These are phyloP conservation scores for Noctua janthina DNA, from an alignment of 2,888 invertebrate species.

Conservation along the genomic window DNA sequence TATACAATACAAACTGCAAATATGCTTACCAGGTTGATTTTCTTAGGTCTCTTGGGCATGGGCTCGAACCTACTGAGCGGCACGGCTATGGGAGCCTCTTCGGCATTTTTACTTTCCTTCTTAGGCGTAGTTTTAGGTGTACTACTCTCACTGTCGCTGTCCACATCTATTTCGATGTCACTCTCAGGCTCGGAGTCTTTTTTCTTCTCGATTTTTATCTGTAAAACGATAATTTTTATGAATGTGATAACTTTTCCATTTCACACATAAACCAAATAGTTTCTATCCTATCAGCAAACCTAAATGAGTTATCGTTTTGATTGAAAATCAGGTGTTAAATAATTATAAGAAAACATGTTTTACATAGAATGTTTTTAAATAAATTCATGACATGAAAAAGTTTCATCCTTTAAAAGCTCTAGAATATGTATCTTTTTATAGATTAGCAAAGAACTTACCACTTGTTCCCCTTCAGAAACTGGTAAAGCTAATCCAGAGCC, in stretches of 20 bases:
- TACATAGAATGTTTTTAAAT: too few species aligned
- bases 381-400: not conserved
- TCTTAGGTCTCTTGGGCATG: constrained; percentile 87
- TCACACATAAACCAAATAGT: not conserved
- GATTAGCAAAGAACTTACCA: constrained; percentile 79
- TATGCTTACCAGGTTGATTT: constrained; percentile 87
- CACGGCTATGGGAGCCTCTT: constrained; percentile 79
- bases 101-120: constrained; percentile 47
- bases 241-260: not conserved
- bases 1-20: not conserved
- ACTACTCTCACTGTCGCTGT: constrained; percentile 85
- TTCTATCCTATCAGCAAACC: not conserved
- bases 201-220: constrained; percentile 89
- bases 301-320: not conserved
- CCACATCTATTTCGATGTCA: constrained; percentile 91
- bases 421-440: not conserved
- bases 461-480: constrained; percentile 91
- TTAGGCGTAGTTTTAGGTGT: constrained; percentile 56
- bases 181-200: constrained; percentile 87
- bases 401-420: not conserved
- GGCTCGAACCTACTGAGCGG: constrained; percentile 84
- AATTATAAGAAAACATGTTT: too few species aligned
- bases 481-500: constrained; percentile 90
- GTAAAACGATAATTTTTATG: not conserved
- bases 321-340: not conserved